phyloP scores from a whole-genome alignment of 2,113 vertebrate species.

The Todiramphus saurophagus region DNA sequence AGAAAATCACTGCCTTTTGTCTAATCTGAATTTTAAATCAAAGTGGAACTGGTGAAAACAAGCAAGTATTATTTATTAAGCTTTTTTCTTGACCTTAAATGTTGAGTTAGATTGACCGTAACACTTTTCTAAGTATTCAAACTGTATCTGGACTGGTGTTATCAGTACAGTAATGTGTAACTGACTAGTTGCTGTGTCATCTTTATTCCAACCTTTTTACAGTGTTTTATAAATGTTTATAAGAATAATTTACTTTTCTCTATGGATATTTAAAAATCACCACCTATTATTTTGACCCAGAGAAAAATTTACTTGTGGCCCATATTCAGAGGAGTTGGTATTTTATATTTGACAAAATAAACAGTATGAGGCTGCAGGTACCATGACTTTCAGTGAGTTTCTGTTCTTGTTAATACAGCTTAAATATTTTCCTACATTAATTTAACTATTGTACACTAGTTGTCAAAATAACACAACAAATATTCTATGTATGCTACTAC shows the following conservation, averaged over 20 bases:
- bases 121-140: background rate
- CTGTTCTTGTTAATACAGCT: background rate
- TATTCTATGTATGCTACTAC: background rate
- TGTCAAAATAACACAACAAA: background rate
- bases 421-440: background rate
- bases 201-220: background rate
- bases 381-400: background rate
- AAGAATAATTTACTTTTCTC: background rate
- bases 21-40: constrained; percentile 18
- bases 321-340: background rate
- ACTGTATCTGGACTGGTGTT: background rate
- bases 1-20: background rate
- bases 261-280: background rate
- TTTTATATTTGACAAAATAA: background rate
- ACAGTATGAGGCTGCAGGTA: background rate
- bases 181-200: background rate
- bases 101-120: background rate
- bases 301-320: background rate
- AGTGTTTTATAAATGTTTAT: background rate
- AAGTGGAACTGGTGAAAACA: background rate
- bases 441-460: background rate
- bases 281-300: background rate
- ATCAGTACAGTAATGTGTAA: background rate
- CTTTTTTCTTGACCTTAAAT: background rate
- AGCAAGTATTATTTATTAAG: background rate